Evolutionary conservation across 2,113 vertebrate species (phyloP), one percentile per base, ranked within the genome.

Genomic region (Gobiocypris rarus): DNA sequence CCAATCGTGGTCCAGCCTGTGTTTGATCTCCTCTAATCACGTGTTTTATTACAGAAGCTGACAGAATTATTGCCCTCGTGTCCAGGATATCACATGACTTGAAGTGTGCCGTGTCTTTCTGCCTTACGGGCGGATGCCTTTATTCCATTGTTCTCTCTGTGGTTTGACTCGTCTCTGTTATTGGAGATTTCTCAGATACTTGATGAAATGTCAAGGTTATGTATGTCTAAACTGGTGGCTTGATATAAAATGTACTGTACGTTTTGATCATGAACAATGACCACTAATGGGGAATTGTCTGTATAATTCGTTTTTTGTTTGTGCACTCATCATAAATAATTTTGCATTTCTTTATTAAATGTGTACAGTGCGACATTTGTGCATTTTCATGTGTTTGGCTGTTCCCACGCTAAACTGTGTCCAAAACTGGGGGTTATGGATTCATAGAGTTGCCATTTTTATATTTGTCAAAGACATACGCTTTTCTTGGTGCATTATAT

Each of bases 221-320:
- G 63, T 54, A 19, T 54, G 52, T 54, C 2, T 2, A 54, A 54
- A 24, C 75, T 79, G 31, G 43, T 43, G 52, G 65, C 10, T 54
- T 65, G 43, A 22, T 34, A 48, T 45, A 17, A 61, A 22, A 73
- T 28, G 65, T 83, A 28, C 56, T 28, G 65, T n/a, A n/a, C 43
- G 22, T 84, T 83, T 76, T 54, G 6, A 28, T 19, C 19, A 17
- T 79, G 48, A 73, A 28, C 52, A 34, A 38, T 56, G 56, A 77
- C 52, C 38, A 67, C 50, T 56, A 26, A 70, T 43, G 26, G 74
- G 74, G 48, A 77, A 9, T 79, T 83, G 38, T 83, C 75, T 79
- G 81, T 86, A 69, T n/a, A n/a, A n/a, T n/a, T 45, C 65, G 28
- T 67, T 58, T 74, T 76, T 24, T 78, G 58, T 45, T 41, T 83